phyloP scores from a whole-genome alignment of 2,113 vertebrate species.

The Siphamia tubifer region DNA sequence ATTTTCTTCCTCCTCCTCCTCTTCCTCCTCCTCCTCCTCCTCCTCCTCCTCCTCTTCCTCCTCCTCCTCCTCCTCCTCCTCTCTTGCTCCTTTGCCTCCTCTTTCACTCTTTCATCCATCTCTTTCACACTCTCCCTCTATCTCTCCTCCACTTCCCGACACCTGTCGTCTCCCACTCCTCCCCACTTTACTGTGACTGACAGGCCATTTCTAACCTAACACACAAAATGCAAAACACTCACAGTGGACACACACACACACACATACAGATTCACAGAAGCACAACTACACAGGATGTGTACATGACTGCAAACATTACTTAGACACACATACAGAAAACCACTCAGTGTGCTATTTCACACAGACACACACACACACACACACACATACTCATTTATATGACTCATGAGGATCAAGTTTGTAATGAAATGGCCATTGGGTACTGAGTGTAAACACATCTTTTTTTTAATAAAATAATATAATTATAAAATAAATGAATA shows the following conservation, averaged over 20 bases:
- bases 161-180: slow-evolving; percentile 59
- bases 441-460: too few relatives aligned
- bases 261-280: too few relatives aligned
- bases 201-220: slow-evolving; percentile 55
- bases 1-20: slow-evolving; percentile 25
- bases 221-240: slow-evolving; percentile 35
- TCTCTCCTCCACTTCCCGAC: slow-evolving; percentile 21
- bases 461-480: too few relatives aligned
- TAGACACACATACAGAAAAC: slow-evolving; percentile 1
- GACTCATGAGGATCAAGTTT: too few relatives aligned
- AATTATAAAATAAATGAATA: too few relatives aligned
- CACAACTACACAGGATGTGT: neutral
- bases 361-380: too few relatives aligned
- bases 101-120: slow-evolving; percentile 33
- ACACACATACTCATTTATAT: too few relatives aligned
- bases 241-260: neutral
- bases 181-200: slow-evolving; percentile 60
- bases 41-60: slow-evolving; percentile 36
- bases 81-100: slow-evolving; percentile 20
- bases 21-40: slow-evolving; percentile 20
- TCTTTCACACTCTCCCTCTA: slow-evolving; percentile 31
- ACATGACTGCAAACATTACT: neutral
- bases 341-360: slow-evolving; percentile 2
- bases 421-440: too few relatives aligned
- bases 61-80: slow-evolving; percentile 13